These are phyloP conservation scores for Stigmatopora nigra DNA, from an alignment of 2,113 vertebrate genomes.

Conservation along the genomic window DNA sequence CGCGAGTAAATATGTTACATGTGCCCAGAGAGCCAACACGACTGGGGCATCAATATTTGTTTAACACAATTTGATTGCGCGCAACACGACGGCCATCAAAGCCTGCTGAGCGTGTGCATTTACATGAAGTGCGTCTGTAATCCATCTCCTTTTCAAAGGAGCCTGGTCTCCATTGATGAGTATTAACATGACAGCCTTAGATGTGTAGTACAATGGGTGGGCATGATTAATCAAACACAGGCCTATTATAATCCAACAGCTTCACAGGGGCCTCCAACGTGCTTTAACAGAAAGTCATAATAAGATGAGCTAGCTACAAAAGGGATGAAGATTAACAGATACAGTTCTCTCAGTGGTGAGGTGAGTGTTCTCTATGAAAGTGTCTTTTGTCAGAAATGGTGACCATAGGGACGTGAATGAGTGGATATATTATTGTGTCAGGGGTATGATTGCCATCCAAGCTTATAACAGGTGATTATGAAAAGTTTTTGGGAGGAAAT, in stretches of 20 bases:
- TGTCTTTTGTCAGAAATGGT: slow-evolving; percentile 58
- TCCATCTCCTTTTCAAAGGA: slow-evolving; percentile 63
- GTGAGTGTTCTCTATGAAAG: slow-evolving; percentile 59
- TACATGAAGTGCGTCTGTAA: slow-evolving; percentile 53
- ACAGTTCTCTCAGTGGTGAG: slow-evolving; percentile 54
- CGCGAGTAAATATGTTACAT: not conserved
- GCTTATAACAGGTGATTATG: slow-evolving; percentile 45
- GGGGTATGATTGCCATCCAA: slow-evolving; percentile 62
- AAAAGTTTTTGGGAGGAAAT: slow-evolving; percentile 34
- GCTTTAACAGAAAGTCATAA: slow-evolving; percentile 72
- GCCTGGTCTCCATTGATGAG: slow-evolving; percentile 62
- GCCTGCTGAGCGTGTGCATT: slow-evolving; percentile 42
- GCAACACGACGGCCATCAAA: slow-evolving; percentile 55
- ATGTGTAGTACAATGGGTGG: slow-evolving; percentile 66
- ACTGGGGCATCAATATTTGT: slow-evolving; percentile 47
- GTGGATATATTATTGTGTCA: slow-evolving; percentile 59
- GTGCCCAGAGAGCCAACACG: slow-evolving; percentile 13
- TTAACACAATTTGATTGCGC: slow-evolving; percentile 27
- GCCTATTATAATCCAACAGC: slow-evolving; percentile 66
- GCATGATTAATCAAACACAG: slow-evolving; percentile 70
- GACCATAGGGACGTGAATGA: slow-evolving; percentile 62
- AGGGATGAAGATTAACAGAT: slow-evolving; percentile 69
- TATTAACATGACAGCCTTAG: slow-evolving; percentile 58
- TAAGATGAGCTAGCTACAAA: slow-evolving; percentile 69
- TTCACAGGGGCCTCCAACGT: slow-evolving; percentile 49